Conservation (phyloP, 1,140 invertebrate genomes). For the Brachystomella parvula region DNA sequence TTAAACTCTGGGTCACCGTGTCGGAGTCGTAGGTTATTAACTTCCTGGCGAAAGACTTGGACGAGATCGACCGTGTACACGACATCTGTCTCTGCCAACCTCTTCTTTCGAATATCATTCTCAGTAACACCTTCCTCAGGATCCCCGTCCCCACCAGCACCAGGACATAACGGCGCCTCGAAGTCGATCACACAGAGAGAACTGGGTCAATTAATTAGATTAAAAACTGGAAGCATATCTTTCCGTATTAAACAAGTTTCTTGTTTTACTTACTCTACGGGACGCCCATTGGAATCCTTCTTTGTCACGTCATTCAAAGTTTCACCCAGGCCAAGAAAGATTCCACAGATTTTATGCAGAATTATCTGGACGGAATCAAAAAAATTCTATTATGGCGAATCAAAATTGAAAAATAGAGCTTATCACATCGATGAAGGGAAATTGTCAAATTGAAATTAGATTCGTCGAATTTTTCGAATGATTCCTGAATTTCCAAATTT, state of each 20-base stretch:
- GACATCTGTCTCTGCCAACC: conserved; percentile 57
- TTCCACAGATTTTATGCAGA: conserved; percentile 61
- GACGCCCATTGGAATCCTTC: conserved; percentile 57
- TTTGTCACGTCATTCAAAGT: conserved; percentile 77
- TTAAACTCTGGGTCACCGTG: conserved; percentile 60
- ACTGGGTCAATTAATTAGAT: conserved; percentile 40
- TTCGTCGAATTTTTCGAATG: too few relatives aligned
- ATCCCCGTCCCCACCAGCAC: too few relatives aligned
- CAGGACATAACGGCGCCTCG: background rate
- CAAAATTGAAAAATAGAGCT: too few relatives aligned
- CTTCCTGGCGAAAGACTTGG: conserved; percentile 34
- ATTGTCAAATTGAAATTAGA: too few relatives aligned
- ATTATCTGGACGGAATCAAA: conserved; percentile 49
- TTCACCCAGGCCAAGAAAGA: conserved; percentile 70
- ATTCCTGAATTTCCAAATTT: too few relatives aligned
- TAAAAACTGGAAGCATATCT: conserved; percentile 3
- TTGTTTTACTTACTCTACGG: conserved; percentile 57
- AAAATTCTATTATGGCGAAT: too few relatives aligned
- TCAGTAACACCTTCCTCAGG: conserved; percentile 48
- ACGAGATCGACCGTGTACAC: conserved; percentile 60
- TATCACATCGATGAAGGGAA: too few relatives aligned
- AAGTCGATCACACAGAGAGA: conserved; percentile 46
- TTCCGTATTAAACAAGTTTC: background rate
- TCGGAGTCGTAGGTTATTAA: conserved; percentile 32
- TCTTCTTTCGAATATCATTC: conserved; percentile 51